Percentiles rank a stretch among this genome's conserved stretches.
phyloP scores from a whole-genome alignment of 1,140 invertebrate species.

The Saxidomus purpurata region DNA sequence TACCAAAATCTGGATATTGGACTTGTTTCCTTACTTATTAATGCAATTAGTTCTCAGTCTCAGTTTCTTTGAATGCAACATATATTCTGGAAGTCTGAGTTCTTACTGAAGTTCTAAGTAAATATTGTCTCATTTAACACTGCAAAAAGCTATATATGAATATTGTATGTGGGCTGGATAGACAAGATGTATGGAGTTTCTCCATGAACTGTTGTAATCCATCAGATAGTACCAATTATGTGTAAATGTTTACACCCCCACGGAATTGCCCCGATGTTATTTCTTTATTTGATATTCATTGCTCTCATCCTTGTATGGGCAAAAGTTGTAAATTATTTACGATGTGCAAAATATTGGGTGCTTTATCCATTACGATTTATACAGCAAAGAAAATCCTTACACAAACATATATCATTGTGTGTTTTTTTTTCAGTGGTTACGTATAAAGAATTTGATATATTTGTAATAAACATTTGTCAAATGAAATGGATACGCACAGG shows the following conservation, averaged over 20 bases:
- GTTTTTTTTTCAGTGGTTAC: no score
- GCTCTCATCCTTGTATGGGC: not conserved
- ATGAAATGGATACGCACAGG: no score
- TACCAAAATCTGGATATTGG: no score
- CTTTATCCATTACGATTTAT: not conserved
- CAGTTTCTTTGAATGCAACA: no score
- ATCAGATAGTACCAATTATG: not conserved
- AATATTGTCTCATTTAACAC: no score
- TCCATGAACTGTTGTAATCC: not conserved
- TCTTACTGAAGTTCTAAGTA: not conserved
- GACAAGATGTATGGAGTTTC: not conserved
- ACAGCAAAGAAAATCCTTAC: no score
- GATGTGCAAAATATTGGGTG: not conserved
- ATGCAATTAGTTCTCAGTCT: no score
- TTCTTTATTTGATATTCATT: not conserved
- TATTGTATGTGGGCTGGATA: not conserved
- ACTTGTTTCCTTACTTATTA: no score
- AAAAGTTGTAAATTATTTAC: not conserved
- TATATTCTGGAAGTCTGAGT: not conserved
- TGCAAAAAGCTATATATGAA: not conserved
- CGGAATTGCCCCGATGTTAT: not conserved
- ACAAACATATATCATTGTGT: no score
- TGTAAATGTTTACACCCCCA: constrained; percentile 18
- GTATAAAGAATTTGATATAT: no score
- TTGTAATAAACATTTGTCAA: no score